Base-by-base conservation (phyloP, 1,140 invertebrate species). In the Leguminivora glycinivorella region DNA sequence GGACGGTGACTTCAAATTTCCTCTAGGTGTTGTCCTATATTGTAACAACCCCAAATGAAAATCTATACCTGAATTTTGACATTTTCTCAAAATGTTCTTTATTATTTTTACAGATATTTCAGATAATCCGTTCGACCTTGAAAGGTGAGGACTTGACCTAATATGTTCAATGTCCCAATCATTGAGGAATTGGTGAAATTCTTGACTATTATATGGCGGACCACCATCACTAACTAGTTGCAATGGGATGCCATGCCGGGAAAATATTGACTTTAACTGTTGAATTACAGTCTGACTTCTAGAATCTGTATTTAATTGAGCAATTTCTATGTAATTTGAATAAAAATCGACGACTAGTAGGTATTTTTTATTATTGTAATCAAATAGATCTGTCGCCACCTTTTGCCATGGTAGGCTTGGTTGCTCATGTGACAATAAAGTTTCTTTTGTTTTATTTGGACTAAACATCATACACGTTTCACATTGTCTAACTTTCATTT, bases 401-500 rank as follows among this genome's bases (percentile, higher is more conserved):
- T 84, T 81, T 67, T 83, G 60, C 78, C 82, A 92, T 7, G 84
- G 83, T 68, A 67, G 25, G 4, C 76, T 66, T 9, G 81, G 80
- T 31, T 83, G 75, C 68, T 87, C 75, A 63, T 80, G 76, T 56
- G 70, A 24, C 12, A 75, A 67, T 69, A 91, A 67, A 12, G 87
- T 82, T 76, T 92, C 83, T 77, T 87, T 83, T 22, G 67, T 77
- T 77, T 81, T 70, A 75, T 81, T 34, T 72, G 4, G 12, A 29
- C 69, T 34, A 56, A 66, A 71, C 5, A 10, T 52, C 14, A 52
- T 19, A 78, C 92, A 93, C 43, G 72, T 77, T 56, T 75, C 52
- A 82, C 92, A 93, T 70, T 81, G 82, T 24, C 69, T 67, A 19
- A 93, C 76, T 17, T 83, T 72, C 63, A 90, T 76, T 82, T 85